These are phyloP conservation scores for Hydractinia symbiolongicarpus DNA, from an alignment of 30 jellyfish, hydroid and myxozoan species.

Conservation along the genomic window DNA sequence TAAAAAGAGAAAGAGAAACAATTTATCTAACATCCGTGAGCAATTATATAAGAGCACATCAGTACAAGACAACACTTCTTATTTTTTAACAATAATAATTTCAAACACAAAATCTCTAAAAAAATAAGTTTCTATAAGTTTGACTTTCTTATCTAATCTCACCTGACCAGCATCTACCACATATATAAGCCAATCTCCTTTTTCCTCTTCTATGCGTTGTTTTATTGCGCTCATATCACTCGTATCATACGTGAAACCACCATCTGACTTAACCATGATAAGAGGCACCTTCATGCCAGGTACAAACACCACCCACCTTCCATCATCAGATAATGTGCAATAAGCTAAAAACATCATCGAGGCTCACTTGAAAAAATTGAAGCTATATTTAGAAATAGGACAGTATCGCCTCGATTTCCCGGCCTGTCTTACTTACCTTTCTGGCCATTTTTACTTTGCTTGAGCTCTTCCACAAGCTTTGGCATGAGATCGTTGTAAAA, in stretches of 20 bases:
- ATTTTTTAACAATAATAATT: too few relatives aligned
- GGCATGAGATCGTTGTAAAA: conserved; percentile 81
- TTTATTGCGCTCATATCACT: conserved; percentile 95
- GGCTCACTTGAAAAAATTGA: not conserved
- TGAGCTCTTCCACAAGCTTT: conserved; percentile 67
- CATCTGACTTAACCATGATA: conserved; percentile 95
- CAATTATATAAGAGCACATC: too few relatives aligned
- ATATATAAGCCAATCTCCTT: conserved; percentile 91
- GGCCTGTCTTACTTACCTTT: too few relatives aligned
- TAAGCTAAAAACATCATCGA: conserved; percentile 28
- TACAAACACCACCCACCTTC: conserved; percentile 78
- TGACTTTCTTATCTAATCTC: not conserved
- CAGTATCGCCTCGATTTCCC: not conserved
- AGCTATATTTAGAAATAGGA: not conserved
- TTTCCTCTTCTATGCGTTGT: conserved; percentile 72
- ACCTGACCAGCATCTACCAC: conserved; percentile 99
- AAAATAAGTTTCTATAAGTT: not conserved
- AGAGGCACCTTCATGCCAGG: conserved; percentile 88
- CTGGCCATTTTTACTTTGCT: conserved; percentile 28
- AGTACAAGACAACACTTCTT: too few relatives aligned
- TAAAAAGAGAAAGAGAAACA: too few relatives aligned
- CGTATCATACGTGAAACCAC: conserved; percentile 99
- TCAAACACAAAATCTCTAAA: too few relatives aligned
- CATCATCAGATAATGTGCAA: conserved; percentile 58
- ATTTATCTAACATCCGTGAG: too few relatives aligned